phyloP scores from a whole-genome alignment of 2,113 vertebrate genomes.

The Ophthalmolycus amberensis region DNA sequence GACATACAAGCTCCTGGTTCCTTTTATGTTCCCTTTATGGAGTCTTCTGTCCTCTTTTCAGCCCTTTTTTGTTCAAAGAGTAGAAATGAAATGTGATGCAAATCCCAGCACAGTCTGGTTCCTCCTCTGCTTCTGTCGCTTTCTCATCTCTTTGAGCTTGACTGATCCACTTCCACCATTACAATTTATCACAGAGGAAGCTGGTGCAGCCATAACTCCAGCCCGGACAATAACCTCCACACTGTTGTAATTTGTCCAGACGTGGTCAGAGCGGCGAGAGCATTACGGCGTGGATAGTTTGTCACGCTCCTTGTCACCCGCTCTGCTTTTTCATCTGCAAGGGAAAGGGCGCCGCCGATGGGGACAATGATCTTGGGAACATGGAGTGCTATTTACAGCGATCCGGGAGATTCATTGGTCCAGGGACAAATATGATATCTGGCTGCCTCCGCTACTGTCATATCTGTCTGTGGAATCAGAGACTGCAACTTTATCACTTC shows the following conservation, averaged over 20 bases:
- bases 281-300: constrained; percentile 65
- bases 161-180: constrained; percentile 44
- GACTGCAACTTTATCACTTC: constrained; percentile 74
- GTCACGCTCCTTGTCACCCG: constrained; percentile 63
- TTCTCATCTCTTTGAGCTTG: constrained; percentile 41
- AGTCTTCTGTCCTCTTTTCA: neutral
- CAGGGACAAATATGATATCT: constrained; percentile 83
- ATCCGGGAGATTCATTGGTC: constrained; percentile 76
- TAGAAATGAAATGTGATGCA: constrained; percentile 1
- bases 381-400: constrained; percentile 80
- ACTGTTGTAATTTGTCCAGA: constrained; percentile 69
- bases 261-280: constrained; percentile 48
- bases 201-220: constrained; percentile 68
- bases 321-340: constrained; percentile 76
- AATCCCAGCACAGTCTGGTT: neutral
- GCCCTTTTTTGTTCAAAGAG: neutral
- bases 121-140: constrained; percentile 13
- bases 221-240: constrained; percentile 69
- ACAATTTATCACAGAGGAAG: constrained; percentile 62
- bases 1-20: constrained; percentile 13
- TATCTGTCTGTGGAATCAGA: constrained; percentile 83
- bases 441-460: constrained; percentile 82
- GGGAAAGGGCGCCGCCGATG: constrained; percentile 54
- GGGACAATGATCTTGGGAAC: constrained; percentile 51
- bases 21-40: constrained; percentile 1